phyloP scores from a whole-genome alignment of 2,888 invertebrate species.

The Scrobipalpa costella region DNA sequence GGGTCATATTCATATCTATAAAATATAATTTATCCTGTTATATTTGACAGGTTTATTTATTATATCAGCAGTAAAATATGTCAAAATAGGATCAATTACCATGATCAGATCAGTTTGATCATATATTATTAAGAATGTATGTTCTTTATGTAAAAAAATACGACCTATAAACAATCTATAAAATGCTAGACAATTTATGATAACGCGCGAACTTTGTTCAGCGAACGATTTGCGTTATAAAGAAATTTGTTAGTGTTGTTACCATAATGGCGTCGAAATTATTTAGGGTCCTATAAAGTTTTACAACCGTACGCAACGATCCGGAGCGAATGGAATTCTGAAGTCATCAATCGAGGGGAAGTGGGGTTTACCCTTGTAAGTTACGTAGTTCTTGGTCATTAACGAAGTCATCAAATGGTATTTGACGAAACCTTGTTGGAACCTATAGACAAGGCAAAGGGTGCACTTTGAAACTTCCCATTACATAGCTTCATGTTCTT shows the following conservation, averaged over 20 bases:
- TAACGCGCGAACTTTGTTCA: constrained; percentile 55
- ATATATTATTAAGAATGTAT: not conserved
- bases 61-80: too few relatives aligned
- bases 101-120: too few relatives aligned
- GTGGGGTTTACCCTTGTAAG: not conserved
- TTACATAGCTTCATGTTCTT: too few relatives aligned
- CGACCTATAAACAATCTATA: constrained; percentile 37
- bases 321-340: constrained; percentile 65
- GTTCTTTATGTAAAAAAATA: constrained; percentile 16
- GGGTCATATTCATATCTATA: too few relatives aligned
- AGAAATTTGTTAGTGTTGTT: constrained; percentile 69
- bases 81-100: too few relatives aligned
- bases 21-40: too few relatives aligned
- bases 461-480: too few relatives aligned
- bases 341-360: constrained; percentile 47
- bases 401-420: not conserved
- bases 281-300: constrained; percentile 71
- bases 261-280: constrained; percentile 69
- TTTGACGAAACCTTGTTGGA: too few relatives aligned
- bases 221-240: constrained; percentile 59
- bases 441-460: too few relatives aligned
- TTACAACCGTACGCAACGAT: constrained; percentile 65
- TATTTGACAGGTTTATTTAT: too few relatives aligned
- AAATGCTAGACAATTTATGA: constrained; percentile 57
- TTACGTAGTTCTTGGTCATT: not conserved